Base-by-base conservation (phyloP, 2,888 invertebrate species). In the Gisinianus flammeolus region DNA sequence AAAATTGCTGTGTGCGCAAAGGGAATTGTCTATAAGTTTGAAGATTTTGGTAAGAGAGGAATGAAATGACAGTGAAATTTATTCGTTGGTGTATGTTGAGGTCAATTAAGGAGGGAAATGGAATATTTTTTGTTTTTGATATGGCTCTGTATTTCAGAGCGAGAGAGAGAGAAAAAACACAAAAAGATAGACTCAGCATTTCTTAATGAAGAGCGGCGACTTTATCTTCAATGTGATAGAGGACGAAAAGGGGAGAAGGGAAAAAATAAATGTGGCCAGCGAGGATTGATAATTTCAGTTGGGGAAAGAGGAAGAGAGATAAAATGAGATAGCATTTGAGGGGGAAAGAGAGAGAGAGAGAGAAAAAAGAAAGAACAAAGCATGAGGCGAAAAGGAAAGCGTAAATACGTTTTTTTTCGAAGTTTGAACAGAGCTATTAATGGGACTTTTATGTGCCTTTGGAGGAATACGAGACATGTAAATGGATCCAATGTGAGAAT, bases 401-500 rank as follows among this genome's bases (percentile, higher is more conserved):
- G 54, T 72, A 72, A 16, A 58, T 2, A 10, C 52, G 52, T 16
- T 44, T n/a, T 30, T 62, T 74, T 66, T 66, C 31, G 16, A 64
- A 64, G 62, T 74, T 70, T 74, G 73, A 74, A 28, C 73, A 31
- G 22, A 3, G 44, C 64, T 74, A 74, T 74, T 74, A 74, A 66
- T 74, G 73, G 73, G 33, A 74, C 64, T 73, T 74, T 74, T 74
- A 74, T 74, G 64, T 74, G 72, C 33, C 71, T 71, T 44, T 12
- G 16, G 56, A 71, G 71, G 71, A 71, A 71, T 71, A 56, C 2
- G 71, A 71, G 58, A 56, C 52, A 62, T 62, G 33, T 62, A 62
- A 74, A 74, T 74, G 73, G 44, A 74, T 30, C 52, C 73, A 64
- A 73, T 73, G 73, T 35, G 73, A 73, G 73, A 74, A 64, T 64